Percentiles rank a stretch among this genome's conserved stretches.
These are phyloP conservation scores for Acyrthosiphon pisum DNA, from an alignment of 1,140 invertebrate species.

Conservation along the genomic window DNA sequence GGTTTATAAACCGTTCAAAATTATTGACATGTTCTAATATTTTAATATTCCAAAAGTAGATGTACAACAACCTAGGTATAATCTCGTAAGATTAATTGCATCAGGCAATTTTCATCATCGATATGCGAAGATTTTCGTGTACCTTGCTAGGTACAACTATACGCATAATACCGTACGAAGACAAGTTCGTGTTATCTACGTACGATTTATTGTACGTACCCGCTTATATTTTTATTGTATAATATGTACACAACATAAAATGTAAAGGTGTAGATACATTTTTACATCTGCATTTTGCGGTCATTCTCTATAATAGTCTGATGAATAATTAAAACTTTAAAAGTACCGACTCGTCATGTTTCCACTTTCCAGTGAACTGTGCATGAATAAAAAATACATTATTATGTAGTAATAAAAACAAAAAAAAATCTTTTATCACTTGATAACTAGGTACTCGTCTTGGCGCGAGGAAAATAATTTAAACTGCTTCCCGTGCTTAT, in stretches of 20 bases:
- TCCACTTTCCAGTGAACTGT: background rate
- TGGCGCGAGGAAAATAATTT: background rate
- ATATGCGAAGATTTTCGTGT: background rate
- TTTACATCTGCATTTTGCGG: background rate
- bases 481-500: background rate
- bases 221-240: background rate
- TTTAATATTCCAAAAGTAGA: background rate
- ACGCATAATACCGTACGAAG: background rate
- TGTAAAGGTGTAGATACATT: background rate
- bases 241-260: background rate
- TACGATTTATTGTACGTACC: background rate
- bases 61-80: background rate
- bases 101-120: background rate
- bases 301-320: background rate
- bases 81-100: background rate
- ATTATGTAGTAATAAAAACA: background rate
- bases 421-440: background rate
- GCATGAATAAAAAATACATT: background rate
- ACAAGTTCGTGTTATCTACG: background rate
- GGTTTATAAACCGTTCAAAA: too few relatives aligned
- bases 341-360: background rate
- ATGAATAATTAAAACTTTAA: conserved; percentile 15
- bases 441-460: background rate
- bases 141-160: background rate
- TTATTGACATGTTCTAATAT: background rate